Base-by-base conservation (phyloP, 2,113 vertebrate species). In the Erythrocercus mccallii region DNA sequence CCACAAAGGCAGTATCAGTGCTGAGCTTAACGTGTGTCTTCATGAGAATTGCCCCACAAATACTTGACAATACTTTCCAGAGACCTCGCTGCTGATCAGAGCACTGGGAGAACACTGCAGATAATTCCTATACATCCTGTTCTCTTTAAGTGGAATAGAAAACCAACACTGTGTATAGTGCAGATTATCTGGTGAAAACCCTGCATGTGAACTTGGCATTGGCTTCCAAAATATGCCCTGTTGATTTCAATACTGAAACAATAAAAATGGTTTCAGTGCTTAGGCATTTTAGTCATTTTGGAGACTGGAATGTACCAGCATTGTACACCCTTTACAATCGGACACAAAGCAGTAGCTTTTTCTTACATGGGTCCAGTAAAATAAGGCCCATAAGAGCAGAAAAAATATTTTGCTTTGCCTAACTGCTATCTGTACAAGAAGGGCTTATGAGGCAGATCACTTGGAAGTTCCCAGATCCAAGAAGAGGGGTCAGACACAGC, bases 111-210 rank as follows among this genome's bases (percentile, higher is more conserved):
- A 56, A 79, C 31, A 37, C 48, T 45, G 37, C 56, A 56, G 61
- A 42, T 81, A 60, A 28, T 79, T 71, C 16, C 35, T 0, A 0
- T 15, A 3, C 33, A 7, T 37, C 27, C 0, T 11, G 28, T 51
- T 81, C 47, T 54, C 38, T 78, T 23, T 27, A 31, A 53, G 51
- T 28, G 44, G 73, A 37, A 68, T 28, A 86, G 57, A 76, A 87
- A 68, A 60, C 24, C 51, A 65, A 16, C 44, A 19, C 11, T 33
- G 9, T 31, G 21, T 53, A 45, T 0, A 0, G 12, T 51, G 68
- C 28, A 78, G 66, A 62, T 42, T 25, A 66, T 53, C 60, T 62
- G 42, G n/a, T 83, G 86, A 65, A 92, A 95, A 38, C 14, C 6
- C 25, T 38, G n/a, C 35, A 18, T 5, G 2, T 74, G 51, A 81